Percentiles rank a stretch among this genome's conserved stretches.
phyloP scores from a whole-genome alignment of 2,113 vertebrate genomes.

The Marmota monax region DNA sequence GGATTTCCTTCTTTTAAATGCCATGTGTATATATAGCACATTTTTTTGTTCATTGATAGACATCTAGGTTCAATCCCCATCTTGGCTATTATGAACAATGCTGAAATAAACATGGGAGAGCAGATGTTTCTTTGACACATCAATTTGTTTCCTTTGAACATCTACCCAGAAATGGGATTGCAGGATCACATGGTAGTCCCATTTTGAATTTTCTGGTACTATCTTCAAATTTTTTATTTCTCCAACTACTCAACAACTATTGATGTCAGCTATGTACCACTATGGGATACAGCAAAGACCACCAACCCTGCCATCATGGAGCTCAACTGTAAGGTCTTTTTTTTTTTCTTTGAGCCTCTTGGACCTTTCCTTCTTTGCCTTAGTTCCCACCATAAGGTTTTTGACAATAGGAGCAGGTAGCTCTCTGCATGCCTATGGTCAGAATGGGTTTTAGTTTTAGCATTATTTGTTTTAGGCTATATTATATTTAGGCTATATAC shows the following conservation, averaged over 20 bases:
- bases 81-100: not conserved
- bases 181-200: not conserved
- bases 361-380: not conserved
- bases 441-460: not conserved
- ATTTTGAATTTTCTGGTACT: not conserved
- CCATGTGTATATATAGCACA: not conserved
- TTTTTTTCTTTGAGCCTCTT: constrained; percentile 17
- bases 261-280: not conserved
- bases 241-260: not conserved
- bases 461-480: not conserved
- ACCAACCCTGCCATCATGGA: not conserved
- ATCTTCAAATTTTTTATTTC: not conserved
- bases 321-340: not conserved
- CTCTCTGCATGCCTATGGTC: not conserved
- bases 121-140: not conserved
- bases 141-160: not conserved
- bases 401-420: not conserved
- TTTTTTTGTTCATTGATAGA: not conserved
- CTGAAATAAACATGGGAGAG: not conserved
- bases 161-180: not conserved
- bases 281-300: not conserved
- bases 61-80: not conserved
- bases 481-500: not conserved
- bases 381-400: not conserved
- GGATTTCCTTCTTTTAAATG: not conserved